Base-by-base conservation (phyloP, 2,797 vertebrate genomes). In the Mus minutoides region DNA sequence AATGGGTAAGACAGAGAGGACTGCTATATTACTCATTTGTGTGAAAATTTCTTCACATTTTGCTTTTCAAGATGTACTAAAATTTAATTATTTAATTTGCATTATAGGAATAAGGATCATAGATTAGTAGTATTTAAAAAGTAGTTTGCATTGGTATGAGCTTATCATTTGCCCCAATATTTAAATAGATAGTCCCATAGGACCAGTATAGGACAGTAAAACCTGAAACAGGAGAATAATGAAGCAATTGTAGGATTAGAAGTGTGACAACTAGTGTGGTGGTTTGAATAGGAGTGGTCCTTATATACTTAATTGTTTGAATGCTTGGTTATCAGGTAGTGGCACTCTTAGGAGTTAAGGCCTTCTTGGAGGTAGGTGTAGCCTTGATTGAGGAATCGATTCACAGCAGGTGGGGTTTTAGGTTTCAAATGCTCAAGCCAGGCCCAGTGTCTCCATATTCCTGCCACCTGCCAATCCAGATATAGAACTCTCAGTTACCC, bases 51-150 rank as follows among this genome's bases (percentile, higher is more conserved):
- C 71, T 94, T 95, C 88, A 93, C 31, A 92, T 37, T 40, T 94
- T 90, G 62, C 24, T 94, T 96, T 94, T 60, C 69, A 87, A 71
- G 76, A 46, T 6, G 26, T 54, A 94, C 83, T 92, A 71, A 37
- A n/a, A 76, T 88, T 90, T 95, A 96, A 94, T 95, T 82, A 89
- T 71, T 95, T 93, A 46, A 89, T 95, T 96, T 92, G 76, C 58
- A 91, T 91, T 88, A 34, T 73, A 62, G 58, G 40, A 69, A 69
- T 89, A 26, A 22, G 52, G 24, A 91, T 77, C 21, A 83, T 69
- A 93, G 52, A 26, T 92, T 92, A 79, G 4, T 13, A 19, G 2
- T 89, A 91, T 94, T 93, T 91, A 62, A 49, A 78, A 94, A 37
- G 73, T 43, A 84, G 14, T 94, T 76, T 26, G 9, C 73, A 17